phyloP scores from a whole-genome alignment of 2,113 vertebrate species.

The Neomonachus schauinslandi region DNA sequence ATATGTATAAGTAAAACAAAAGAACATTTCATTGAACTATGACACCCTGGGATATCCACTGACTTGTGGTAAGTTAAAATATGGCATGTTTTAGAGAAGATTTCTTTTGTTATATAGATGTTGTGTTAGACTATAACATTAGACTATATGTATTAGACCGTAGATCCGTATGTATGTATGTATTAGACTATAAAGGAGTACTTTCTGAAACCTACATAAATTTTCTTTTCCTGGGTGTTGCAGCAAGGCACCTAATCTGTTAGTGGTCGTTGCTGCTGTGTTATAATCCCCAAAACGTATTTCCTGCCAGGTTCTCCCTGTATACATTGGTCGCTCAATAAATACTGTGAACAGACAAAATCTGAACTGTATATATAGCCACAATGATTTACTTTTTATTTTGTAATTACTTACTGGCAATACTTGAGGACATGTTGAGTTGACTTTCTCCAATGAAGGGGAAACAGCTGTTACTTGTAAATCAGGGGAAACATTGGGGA shows the following conservation, averaged over 20 bases:
- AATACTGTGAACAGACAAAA: constrained; percentile 13
- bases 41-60: background rate
- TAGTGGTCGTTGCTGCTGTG: background rate
- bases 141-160: background rate
- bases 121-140: background rate
- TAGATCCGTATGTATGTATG: background rate
- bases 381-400: constrained; percentile 21
- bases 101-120: background rate
- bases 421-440: background rate
- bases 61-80: background rate
- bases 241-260: background rate
- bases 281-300: background rate
- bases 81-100: background rate
- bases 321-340: background rate
- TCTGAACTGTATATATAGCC: background rate
- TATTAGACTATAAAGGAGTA: background rate
- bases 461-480: background rate
- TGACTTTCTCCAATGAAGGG: background rate
- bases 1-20: background rate
- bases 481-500: background rate
- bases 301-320: background rate
- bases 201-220: background rate
- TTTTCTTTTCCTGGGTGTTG: background rate
- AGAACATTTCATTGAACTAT: background rate
- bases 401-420: background rate